Evolutionary conservation across 2,797 vertebrate genomes (phyloP).

Genomic region (Argentina silus): DNA sequence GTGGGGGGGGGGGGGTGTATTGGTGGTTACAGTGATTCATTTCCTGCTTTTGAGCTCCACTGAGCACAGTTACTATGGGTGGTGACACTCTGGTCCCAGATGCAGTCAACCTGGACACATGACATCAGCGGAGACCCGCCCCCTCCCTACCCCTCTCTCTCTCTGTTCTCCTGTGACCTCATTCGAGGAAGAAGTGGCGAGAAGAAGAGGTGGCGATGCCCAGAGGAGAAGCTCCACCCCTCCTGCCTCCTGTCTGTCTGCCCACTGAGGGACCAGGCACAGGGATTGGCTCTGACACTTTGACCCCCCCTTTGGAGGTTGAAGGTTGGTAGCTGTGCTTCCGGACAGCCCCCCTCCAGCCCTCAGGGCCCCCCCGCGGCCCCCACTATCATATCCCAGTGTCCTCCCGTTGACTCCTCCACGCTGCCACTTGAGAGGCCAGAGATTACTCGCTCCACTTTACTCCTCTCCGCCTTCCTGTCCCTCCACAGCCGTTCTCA

Average conservation of each 20-base stretch:
- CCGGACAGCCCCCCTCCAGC: background rate
- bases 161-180: conserved; percentile 59
- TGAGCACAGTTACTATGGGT: background rate
- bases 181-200: conserved; percentile 55
- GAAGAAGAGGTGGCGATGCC: conserved; percentile 45
- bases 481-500: background rate
- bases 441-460: conserved; percentile 63
- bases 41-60: conserved; percentile 14
- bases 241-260: conserved; percentile 70
- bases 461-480: conserved; percentile 29
- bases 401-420: conserved; percentile 74
- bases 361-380: conserved; percentile 22
- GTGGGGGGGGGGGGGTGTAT: background rate
- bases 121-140: background rate
- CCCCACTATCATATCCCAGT: conserved; percentile 70
- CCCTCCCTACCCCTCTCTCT: conserved; percentile 2
- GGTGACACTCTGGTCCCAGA: conserved; percentile 1
- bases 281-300: conserved; percentile 63
- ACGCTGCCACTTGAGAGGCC: conserved; percentile 69
- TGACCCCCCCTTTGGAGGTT: conserved; percentile 58
- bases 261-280: conserved; percentile 48
- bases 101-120: conserved; percentile 15
- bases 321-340: conserved; percentile 37
- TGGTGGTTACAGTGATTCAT: background rate
- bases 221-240: conserved; percentile 54